Conservation (phyloP, 2,888 invertebrate genomes). For the Bembecia ichneumoniformis region DNA sequence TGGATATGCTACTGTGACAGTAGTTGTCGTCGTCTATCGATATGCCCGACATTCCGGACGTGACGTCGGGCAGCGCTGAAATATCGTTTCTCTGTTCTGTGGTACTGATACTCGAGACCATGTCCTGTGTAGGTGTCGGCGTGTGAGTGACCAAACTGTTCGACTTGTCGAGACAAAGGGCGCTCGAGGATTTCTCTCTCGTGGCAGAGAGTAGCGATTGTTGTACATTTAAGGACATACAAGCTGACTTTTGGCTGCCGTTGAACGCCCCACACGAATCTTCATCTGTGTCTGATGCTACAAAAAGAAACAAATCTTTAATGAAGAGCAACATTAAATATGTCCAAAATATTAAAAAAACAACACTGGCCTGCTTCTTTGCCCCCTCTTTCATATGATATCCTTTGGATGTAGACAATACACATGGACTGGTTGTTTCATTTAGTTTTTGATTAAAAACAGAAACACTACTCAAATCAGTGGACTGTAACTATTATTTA, state of each 20-base stretch:
- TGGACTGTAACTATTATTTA: too few species aligned
- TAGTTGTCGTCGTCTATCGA: slow-evolving; percentile 66
- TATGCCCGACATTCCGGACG: slow-evolving; percentile 65
- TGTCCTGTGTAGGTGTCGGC: slow-evolving; percentile 66
- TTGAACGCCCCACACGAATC: slow-evolving; percentile 64
- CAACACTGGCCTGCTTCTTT: slow-evolving; percentile 33
- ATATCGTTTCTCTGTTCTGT: slow-evolving; percentile 62
- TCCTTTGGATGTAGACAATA: background rate
- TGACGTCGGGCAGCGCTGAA: slow-evolving; percentile 58
- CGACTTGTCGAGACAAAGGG: slow-evolving; percentile 63
- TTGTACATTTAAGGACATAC: slow-evolving; percentile 58
- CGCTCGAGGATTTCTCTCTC: slow-evolving; percentile 61
- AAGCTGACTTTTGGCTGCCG: slow-evolving; percentile 64
- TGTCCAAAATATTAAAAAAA: too few species aligned
- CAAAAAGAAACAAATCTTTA: background rate
- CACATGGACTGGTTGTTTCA: too few species aligned
- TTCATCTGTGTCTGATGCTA: slow-evolving; percentile 63
- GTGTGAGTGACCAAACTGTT: slow-evolving; percentile 62
- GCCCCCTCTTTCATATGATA: too few species aligned
- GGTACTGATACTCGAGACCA: slow-evolving; percentile 67
- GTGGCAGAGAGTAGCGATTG: slow-evolving; percentile 54
- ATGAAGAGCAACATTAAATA: background rate
- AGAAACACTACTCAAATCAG: too few species aligned
- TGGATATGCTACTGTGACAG: slow-evolving; percentile 60
- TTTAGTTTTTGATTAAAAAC: too few species aligned